Evolutionary conservation across 2,888 invertebrate species (phyloP).

Genomic region (Poecilus cupreus): DNA sequence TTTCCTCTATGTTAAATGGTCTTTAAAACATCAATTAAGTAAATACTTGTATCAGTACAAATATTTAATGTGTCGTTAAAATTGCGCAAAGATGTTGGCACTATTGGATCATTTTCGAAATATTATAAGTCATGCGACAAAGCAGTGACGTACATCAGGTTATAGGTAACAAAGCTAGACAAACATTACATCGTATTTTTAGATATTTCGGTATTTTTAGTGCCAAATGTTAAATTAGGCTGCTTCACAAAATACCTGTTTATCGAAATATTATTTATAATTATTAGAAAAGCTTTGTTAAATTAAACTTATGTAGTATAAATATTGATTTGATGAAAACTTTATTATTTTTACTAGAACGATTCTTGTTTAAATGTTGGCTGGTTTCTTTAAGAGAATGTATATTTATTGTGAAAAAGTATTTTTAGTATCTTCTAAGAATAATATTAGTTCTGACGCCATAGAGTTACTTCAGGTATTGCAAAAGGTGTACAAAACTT

Average conservation of each 20-base stretch:
- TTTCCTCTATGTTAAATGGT: background rate
- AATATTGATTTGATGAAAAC: background rate
- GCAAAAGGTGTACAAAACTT: background rate
- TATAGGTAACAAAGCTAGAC: slow-evolving; percentile 31
- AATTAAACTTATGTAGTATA: background rate
- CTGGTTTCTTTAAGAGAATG: slow-evolving; percentile 40
- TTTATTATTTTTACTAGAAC: slow-evolving; percentile 7
- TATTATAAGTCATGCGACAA: slow-evolving; percentile 46
- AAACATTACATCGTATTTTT: slow-evolving; percentile 22
- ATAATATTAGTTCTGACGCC: slow-evolving; percentile 32
- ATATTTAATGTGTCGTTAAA: slow-evolving; percentile 24
- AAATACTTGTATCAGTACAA: background rate
- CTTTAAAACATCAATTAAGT: slow-evolving; percentile 6
- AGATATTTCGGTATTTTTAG: slow-evolving; percentile 36
- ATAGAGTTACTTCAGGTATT: slow-evolving; percentile 7
- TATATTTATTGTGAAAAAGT: slow-evolving; percentile 46
- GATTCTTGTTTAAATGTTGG: slow-evolving; percentile 16
- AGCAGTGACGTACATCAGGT: slow-evolving; percentile 32
- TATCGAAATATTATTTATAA: too few species aligned
- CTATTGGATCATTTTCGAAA: slow-evolving; percentile 13
- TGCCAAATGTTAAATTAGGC: slow-evolving; percentile 32
- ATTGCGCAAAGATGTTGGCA: slow-evolving; percentile 41
- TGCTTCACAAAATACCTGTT: background rate
- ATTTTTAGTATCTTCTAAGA: slow-evolving; percentile 42
- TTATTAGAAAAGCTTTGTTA: background rate